Evolutionary conservation across 2,113 vertebrate species (phyloP), one percentile per base, ranked within the genome.

Genomic region (Gambusia holbrooki): DNA sequence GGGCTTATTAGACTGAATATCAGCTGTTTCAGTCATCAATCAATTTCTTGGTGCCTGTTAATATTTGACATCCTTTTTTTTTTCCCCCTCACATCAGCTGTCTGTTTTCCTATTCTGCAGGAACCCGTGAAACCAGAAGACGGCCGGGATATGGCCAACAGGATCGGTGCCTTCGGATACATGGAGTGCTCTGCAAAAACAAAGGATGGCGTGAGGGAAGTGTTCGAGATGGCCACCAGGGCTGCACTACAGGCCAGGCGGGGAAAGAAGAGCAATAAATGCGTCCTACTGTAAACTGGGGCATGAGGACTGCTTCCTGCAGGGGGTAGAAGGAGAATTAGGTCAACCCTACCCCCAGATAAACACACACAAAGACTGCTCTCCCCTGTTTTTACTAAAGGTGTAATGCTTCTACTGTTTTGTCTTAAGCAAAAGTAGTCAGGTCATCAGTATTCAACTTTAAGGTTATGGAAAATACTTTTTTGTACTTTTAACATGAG

Each of bases 171-270:
- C 76, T 96, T 96, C 33, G 96, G 96, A 82, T 96, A 96, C 92
- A 94, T 96, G 94, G 96, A 96, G 86, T 96, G 96, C 88, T 96
- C 96, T 45, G 96, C 96, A 67, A 96, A 96, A 91, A 95, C 93
- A 61, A 96, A 96, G 87, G 95, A 96, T 71, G 96, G 96, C 0
- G 96, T 96, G 87, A 93, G 96, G 83, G 96, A 96, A 93, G 96
- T 96, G 66, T 96, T 96, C 28, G 96, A 96, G 87, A 95, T 96
- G 96, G 96, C 96, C 74, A 96, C 96, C 74, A 94, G 95, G 92
- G 96, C 96, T 40, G 96, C 96, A 62, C 90, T 96, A 92, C 95
- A 96, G 89, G 96, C 95, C 81, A 92, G 93, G 74, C 92, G 94
- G 66, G 94, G 95, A 51, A 96, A 95, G 91, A 95, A 94, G 88